Conservation (phyloP, 2,888 invertebrate species). For the Holacanthella duospinosa region DNA sequence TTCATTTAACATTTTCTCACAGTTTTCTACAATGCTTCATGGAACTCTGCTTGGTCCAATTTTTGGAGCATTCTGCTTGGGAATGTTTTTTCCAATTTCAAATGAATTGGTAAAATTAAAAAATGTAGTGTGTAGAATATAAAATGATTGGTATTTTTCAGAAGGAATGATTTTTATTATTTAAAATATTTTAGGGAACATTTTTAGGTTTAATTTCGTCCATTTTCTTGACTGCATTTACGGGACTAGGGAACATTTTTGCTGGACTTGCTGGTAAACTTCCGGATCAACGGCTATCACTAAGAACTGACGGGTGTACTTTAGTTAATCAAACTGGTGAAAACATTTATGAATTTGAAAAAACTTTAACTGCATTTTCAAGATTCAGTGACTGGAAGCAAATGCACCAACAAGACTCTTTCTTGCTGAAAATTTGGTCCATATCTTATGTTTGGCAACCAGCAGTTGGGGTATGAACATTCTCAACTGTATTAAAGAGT, state of each 20-base stretch:
- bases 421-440: not conserved
- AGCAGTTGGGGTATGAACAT: not conserved
- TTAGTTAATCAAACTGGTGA: not conserved
- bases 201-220: not conserved
- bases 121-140: too few species aligned
- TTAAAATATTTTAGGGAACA: constrained; percentile 1
- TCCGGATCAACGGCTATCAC: not conserved
- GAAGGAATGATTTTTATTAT: too few species aligned
- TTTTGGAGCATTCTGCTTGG: constrained; percentile 71
- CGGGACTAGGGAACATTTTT: not conserved
- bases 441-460: constrained; percentile 1
- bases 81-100: constrained; percentile 77
- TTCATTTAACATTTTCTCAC: too few species aligned
- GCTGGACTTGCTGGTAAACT: not conserved
- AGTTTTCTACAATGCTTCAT: not conserved
- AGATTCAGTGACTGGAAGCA: not conserved
- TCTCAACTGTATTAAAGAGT: too few species aligned
- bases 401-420: not conserved
- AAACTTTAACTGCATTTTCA: not conserved
- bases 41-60: constrained; percentile 55
- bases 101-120: constrained; percentile 70
- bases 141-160: too few species aligned
- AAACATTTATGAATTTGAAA: too few species aligned
- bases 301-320: not conserved
- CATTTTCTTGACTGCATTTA: not conserved